Percentiles rank a stretch among this genome's conserved stretches.
These are phyloP conservation scores for Macaria liturata DNA, from an alignment of 2,888 invertebrate species.

Conservation along the genomic window DNA sequence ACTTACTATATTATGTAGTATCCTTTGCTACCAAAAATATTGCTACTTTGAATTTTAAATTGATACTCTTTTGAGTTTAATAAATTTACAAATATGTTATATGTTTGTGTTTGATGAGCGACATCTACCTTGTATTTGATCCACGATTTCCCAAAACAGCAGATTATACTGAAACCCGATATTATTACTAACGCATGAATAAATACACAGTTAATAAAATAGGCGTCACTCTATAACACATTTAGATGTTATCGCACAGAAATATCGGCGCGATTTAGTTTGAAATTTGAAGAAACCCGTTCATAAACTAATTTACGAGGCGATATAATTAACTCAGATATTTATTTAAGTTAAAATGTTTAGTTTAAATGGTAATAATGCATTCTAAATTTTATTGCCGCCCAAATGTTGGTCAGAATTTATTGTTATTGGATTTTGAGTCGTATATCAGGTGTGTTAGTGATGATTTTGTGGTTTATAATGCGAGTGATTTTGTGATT, in stretches of 20 bases:
- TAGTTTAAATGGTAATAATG: constrained; percentile 43
- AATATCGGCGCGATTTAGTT: constrained; percentile 22
- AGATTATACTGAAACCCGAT: constrained; percentile 27
- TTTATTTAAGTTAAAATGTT: constrained; percentile 44
- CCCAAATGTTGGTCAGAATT: constrained; percentile 5
- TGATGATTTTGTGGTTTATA: constrained; percentile 3
- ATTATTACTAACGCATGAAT: constrained; percentile 21
- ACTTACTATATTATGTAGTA: too few relatives aligned
- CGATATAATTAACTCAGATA: constrained; percentile 45
- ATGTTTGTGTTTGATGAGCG: too few relatives aligned
- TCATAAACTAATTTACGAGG: constrained; percentile 38
- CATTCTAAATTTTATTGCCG: constrained; percentile 30
- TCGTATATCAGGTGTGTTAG: constrained; percentile 14
- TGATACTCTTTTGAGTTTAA: too few relatives aligned
- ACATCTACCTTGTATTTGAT: background rate
- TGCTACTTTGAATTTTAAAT: too few relatives aligned
- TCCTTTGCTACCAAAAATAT: too few relatives aligned
- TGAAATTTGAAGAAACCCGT: constrained; percentile 30
- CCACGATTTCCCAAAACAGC: constrained; percentile 11
- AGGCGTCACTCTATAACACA: constrained; percentile 30
- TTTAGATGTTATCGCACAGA: constrained; percentile 27
- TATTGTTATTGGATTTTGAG: constrained; percentile 17
- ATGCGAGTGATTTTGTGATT: constrained; percentile 19
- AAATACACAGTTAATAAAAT: constrained; percentile 27
- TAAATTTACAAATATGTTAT: too few relatives aligned